These are phyloP conservation scores for Buceros bicornis DNA, from an alignment of 2,797 vertebrate genomes.

Conservation along the genomic window DNA sequence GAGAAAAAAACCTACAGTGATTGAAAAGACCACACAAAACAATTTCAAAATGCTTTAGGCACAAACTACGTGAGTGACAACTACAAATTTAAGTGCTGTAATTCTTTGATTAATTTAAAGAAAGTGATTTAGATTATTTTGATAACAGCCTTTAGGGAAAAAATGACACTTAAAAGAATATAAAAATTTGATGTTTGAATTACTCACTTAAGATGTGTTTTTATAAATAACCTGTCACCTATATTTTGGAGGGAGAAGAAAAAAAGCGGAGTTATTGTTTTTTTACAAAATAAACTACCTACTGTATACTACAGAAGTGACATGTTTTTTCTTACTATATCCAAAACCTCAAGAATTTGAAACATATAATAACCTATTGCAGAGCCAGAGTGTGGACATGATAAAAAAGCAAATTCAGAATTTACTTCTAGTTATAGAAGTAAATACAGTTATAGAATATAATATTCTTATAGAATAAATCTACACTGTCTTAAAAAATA, in stretches of 20 bases:
- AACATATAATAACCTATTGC: conserved; percentile 20
- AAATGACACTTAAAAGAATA: conserved; percentile 74
- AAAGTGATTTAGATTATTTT: conserved; percentile 79
- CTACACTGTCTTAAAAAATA: neutral
- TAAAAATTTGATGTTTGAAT: conserved; percentile 67
- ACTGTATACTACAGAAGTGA: conserved; percentile 40
- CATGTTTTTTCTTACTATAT: conserved; percentile 40
- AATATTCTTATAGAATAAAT: neutral
- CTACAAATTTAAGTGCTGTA: conserved; percentile 81
- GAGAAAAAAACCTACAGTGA: conserved; percentile 50
- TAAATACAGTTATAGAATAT: too few species aligned
- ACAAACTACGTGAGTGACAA: conserved; percentile 77
- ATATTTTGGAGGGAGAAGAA: conserved; percentile 53
- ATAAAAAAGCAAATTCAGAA: conserved; percentile 43
- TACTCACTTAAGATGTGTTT: conserved; percentile 66
- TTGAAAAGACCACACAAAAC: conserved; percentile 82
- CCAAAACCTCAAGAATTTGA: conserved; percentile 15
- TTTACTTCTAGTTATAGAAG: neutral
- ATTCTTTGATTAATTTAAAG: conserved; percentile 82
- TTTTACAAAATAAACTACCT: conserved; percentile 62
- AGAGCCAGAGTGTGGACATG: neutral
- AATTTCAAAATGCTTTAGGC: conserved; percentile 82
- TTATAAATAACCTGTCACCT: conserved; percentile 75
- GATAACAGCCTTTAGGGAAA: conserved; percentile 77
- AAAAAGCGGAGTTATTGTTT: conserved; percentile 46